Conservation (phyloP, 2,797 vertebrate genomes). For the Potorous gilbertii region DNA sequence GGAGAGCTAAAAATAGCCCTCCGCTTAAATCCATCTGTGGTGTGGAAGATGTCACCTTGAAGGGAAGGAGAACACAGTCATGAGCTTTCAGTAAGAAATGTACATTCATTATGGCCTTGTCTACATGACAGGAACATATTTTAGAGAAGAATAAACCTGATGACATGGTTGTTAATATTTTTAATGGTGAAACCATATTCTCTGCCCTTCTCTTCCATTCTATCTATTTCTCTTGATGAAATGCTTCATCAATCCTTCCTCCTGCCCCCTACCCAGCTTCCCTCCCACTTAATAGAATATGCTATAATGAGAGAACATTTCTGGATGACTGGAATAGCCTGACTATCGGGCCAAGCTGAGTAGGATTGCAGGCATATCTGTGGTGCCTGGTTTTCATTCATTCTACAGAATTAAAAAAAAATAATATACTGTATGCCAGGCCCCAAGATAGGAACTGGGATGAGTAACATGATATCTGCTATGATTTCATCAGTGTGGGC, state of each 20-base stretch:
- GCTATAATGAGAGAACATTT: background rate
- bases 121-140: background rate
- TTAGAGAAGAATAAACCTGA: background rate
- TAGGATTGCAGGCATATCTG: background rate
- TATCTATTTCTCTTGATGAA: background rate
- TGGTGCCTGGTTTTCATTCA: background rate
- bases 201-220: background rate
- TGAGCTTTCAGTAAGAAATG: slow-evolving; percentile 59
- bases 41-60: slow-evolving; percentile 79
- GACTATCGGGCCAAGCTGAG: background rate
- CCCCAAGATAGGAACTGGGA: background rate
- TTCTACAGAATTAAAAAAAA: background rate
- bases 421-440: background rate
- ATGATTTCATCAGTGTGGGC: background rate
- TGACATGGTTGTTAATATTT: background rate
- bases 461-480: background rate
- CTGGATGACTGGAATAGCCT: background rate
- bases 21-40: slow-evolving; percentile 66
- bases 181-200: background rate
- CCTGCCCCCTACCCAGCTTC: too few relatives aligned
- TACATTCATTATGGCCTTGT: background rate
- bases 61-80: slow-evolving; percentile 64
- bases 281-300: rapidly evolving
- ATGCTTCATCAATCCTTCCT: background rate
- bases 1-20: slow-evolving; percentile 76